These are phyloP conservation scores for Oppia nitens DNA, from an alignment of 1,140 invertebrate species.

Conservation along the genomic window DNA sequence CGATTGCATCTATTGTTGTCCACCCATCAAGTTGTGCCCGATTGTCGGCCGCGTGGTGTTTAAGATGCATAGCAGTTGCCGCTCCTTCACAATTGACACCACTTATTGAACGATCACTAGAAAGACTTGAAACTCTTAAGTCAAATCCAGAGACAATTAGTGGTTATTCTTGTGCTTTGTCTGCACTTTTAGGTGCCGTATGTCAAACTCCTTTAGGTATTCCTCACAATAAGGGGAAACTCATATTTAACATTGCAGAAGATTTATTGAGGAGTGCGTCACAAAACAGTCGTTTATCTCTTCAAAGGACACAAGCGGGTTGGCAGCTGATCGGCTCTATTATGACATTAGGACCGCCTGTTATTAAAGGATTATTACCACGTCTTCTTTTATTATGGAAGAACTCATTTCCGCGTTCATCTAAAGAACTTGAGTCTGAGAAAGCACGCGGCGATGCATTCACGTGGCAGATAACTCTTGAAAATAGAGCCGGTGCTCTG, in stretches of 20 bases:
- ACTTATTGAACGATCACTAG: constrained; percentile 67
- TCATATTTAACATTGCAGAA: constrained; percentile 91
- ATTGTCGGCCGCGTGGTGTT: constrained; percentile 81
- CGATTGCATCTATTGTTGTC: constrained; percentile 58
- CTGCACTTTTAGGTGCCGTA: constrained; percentile 79
- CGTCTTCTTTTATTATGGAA: constrained; percentile 89
- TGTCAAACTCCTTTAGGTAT: constrained; percentile 78
- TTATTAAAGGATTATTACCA: constrained; percentile 70
- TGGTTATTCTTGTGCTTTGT: constrained; percentile 82
- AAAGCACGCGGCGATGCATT: constrained; percentile 93
- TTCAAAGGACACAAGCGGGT: constrained; percentile 85
- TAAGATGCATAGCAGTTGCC: constrained; percentile 75
- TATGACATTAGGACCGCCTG: constrained; percentile 77
- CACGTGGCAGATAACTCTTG: constrained; percentile 92
- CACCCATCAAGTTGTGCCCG: constrained; percentile 83
- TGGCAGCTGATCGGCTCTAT: constrained; percentile 94
- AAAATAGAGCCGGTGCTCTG: constrained; percentile 85
- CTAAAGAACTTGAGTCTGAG: constrained; percentile 89
- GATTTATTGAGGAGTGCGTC: constrained; percentile 89
- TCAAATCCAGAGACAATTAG: constrained; percentile 80
- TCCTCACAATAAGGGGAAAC: constrained; percentile 86
- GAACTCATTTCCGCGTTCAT: constrained; percentile 88
- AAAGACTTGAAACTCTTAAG: constrained; percentile 67
- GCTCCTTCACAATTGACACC: constrained; percentile 84
- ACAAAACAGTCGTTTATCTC: constrained; percentile 83